A percentile compares a stretch with the other conserved stretches of the same genome.
Evolutionary conservation across 2,888 invertebrate species (phyloP).

Genomic region (Emmelina monodactyla): DNA sequence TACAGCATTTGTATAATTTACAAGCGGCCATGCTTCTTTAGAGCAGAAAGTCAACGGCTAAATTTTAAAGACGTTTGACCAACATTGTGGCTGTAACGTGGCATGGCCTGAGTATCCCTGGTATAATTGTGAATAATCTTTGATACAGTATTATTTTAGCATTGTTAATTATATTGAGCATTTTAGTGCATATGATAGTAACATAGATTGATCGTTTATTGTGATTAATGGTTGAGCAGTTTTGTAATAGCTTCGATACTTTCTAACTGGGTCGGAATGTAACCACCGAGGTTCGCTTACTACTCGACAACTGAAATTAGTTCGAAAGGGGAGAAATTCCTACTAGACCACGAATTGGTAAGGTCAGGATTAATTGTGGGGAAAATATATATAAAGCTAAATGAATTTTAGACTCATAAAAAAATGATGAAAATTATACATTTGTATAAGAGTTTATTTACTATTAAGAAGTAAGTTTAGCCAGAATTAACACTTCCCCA

Average conservation of each 20-base stretch:
- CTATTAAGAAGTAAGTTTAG: too few species aligned
- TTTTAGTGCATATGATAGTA: constrained; percentile 35
- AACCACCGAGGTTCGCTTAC: too few species aligned
- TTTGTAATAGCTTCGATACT: neutral
- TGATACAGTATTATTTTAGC: constrained; percentile 22
- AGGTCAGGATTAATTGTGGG: too few species aligned
- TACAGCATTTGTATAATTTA: constrained; percentile 36
- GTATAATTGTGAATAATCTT: constrained; percentile 33
- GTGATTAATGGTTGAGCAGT: constrained; percentile 4
- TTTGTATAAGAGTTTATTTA: too few species aligned
- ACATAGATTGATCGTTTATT: constrained; percentile 23
- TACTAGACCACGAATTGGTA: too few species aligned
- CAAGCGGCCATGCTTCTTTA: constrained; percentile 43
- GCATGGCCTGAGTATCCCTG: constrained; percentile 32
- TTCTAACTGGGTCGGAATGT: neutral
- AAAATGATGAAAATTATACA: too few species aligned
- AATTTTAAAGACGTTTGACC: constrained; percentile 13
- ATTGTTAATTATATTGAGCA: constrained; percentile 30
- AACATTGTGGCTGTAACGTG: constrained; percentile 32
- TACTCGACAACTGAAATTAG: too few species aligned
- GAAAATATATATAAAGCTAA: too few species aligned
- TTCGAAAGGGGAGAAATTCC: too few species aligned
- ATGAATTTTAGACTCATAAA: too few species aligned
- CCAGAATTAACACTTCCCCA: too few species aligned
- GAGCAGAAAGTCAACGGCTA: constrained; percentile 28